Base-by-base conservation (phyloP, 2,113 vertebrate species). In the Tichodroma muraria region DNA sequence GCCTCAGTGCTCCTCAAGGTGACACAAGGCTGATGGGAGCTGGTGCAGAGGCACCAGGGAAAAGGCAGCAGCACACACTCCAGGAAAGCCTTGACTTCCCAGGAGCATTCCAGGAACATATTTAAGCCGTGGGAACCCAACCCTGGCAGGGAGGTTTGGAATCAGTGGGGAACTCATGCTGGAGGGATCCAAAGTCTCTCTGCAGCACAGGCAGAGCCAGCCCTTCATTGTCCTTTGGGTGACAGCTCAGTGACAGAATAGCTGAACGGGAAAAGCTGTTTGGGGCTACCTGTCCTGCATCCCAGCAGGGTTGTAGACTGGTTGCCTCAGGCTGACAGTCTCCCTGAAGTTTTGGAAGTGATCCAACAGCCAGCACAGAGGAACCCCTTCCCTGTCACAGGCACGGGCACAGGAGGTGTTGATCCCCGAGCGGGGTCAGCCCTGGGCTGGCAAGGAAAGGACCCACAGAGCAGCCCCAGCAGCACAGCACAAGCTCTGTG, bases 391-490 rank as follows among this genome's bases (percentile, higher is more conserved):
- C 33, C 44, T 52, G 3, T 18, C 63, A 23, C 5, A 7, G 40
- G 15, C 4, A 2, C 35, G 53, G 79, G 28, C 0, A 0, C 47
- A 64, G 66, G 18, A 19, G 81, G 25, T 3, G 0, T 22, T 57
- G 37, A 21, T 22, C 37, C 38, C 60, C 20, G 10, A 10, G 27
- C 11, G 54, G 60, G 28, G 0, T 49, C 50, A 73, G 68, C 25
- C 18, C 19, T 20, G 69, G 80, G 20, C 44, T 30, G 27, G 52
- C 33, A 5, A 59, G 40, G 13, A 16, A 22, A 69, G 25, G 11
- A 20, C 37, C 10, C 15, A 7, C 9, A 22, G n/a, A 75, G 77
- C 54, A 92, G 56, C 60, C 60, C 35, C 64, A 57, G 73, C 35
- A 76, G 72, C 5, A 3, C 44, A 75, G 63, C 52, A 11, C 2